These are phyloP conservation scores for Xestoiulus laeticollis DNA, from an alignment of 2,888 invertebrate species.

Conservation along the genomic window DNA sequence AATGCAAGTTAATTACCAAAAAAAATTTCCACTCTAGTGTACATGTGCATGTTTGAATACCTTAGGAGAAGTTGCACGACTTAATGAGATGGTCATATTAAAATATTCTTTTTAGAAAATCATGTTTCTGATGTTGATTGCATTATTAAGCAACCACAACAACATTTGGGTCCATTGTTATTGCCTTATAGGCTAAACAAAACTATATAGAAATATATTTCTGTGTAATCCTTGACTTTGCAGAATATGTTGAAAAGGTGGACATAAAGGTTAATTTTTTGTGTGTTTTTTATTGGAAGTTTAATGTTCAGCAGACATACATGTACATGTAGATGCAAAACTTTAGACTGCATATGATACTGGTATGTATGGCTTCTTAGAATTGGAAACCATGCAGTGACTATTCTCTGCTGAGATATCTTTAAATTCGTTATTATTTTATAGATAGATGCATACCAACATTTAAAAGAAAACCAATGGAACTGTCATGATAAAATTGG, in stretches of 20 bases:
- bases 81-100: background rate
- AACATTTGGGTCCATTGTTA: background rate
- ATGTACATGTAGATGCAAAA: background rate
- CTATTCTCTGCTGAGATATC: background rate
- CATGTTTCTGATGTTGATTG: background rate
- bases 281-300: background rate
- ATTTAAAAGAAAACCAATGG: background rate
- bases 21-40: too few relatives aligned
- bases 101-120: background rate
- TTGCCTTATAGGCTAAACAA: too few relatives aligned
- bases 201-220: too few relatives aligned
- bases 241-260: too few relatives aligned
- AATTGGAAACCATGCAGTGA: too few relatives aligned
- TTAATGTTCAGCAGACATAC: background rate
- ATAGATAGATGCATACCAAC: background rate
- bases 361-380: background rate
- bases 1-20: too few relatives aligned
- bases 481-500: background rate
- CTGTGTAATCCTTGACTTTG: too few relatives aligned
- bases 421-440: background rate
- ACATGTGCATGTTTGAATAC: too few relatives aligned
- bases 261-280: too few relatives aligned
- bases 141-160: background rate
- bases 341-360: background rate
- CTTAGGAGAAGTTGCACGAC: background rate